Percentiles rank a stretch among this genome's conserved stretches.
These are phyloP conservation scores for Neostethus bicornis DNA, from an alignment of 2,797 vertebrate species.

Conservation along the genomic window DNA sequence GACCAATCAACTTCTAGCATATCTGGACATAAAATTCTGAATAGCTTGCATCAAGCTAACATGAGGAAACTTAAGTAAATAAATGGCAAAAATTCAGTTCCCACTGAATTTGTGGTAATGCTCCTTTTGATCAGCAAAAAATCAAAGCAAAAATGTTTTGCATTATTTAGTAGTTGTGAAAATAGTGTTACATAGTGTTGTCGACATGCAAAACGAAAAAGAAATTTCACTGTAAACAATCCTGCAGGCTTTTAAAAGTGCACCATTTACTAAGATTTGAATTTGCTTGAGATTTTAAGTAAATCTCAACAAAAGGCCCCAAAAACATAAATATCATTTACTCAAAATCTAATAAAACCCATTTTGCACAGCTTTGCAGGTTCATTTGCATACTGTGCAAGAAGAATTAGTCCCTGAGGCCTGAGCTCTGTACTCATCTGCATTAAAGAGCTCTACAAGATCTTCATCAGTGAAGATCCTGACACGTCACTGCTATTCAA, in stretches of 20 bases:
- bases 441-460: constrained; percentile 29
- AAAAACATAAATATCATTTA: neutral
- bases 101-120: too few relatives aligned
- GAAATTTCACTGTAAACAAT: neutral
- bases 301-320: neutral
- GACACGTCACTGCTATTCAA: constrained; percentile 19
- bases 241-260: too few relatives aligned
- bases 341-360: neutral
- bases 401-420: constrained; percentile 9
- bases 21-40: too few relatives aligned
- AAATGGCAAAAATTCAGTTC: too few relatives aligned
- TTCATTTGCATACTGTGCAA: constrained; percentile 24
- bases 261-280: too few relatives aligned
- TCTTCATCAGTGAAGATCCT: constrained; percentile 25
- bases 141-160: neutral
- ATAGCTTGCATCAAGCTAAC: too few relatives aligned
- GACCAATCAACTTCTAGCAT: too few relatives aligned
- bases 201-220: neutral
- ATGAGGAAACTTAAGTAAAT: too few relatives aligned
- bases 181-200: neutral
- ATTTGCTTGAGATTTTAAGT: too few relatives aligned
- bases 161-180: neutral
- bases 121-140: too few relatives aligned
- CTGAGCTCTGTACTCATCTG: constrained; percentile 28
- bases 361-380: neutral